Evolutionary conservation across 2,113 vertebrate genomes (phyloP), one percentile per base, ranked within the genome.

Genomic region (Myotis lucifugus): DNA sequence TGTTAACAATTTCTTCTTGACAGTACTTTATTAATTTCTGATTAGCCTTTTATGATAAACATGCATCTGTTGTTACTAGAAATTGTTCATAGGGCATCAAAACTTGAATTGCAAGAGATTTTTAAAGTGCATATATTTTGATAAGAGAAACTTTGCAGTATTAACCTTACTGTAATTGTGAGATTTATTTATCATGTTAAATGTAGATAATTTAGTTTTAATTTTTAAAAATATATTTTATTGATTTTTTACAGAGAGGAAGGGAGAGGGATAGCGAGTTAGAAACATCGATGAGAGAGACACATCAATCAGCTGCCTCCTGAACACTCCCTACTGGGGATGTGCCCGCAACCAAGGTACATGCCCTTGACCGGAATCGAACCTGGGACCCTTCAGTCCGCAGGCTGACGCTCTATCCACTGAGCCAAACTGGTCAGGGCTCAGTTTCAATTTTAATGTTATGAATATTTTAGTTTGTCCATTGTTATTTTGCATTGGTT

Each of bases 1-100:
- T 88, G n/a, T 89, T 94, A 90, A 85, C 19, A 59, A 8, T 88
- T 21, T 85, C 42, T 91, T 95, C 19, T 96, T 93, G 48, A 84
- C 7, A 56, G 19, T 64, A 78, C 15, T 64, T 88, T 83, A 66
- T 89, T 90, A 52, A 72, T 85, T 88, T 91, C 32, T 92, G 19
- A 50, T 90, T 25, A 82, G 17, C 13, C 13, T 93, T 92, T 94
- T 66, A 42, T 94, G 18, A 92, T 50, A 92, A 85, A 37, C 19
- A 67, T 88, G 14, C 42, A 34, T 88, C 50, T 96, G 0, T 89
- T 95, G 0, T 95, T 88, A 37, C 14, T 54, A 54, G 25, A 88
- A 90, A 50, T 94, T 93, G 11, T 89, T 94, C 34, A 64, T 81
- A 79, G 54, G 69, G 81, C 77, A 25, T 86, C 37, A 91, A 50